phyloP scores from a whole-genome alignment of 2,888 invertebrate genomes.

The Aspidapion aeneum region DNA sequence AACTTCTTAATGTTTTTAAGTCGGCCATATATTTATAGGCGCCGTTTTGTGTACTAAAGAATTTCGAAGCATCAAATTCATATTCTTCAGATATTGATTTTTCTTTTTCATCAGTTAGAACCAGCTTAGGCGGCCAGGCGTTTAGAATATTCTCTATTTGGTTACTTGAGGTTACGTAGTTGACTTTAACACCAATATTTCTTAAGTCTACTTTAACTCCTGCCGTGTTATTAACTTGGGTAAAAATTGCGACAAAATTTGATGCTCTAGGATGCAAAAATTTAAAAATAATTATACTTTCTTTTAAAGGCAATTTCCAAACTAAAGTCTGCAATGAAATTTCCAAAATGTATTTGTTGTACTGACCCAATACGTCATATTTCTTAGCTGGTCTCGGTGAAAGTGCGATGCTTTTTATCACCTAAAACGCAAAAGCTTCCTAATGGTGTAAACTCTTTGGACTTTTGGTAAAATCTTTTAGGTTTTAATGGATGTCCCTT shows the following conservation, averaged over 20 bases:
- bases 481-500: too few species aligned
- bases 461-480: too few species aligned
- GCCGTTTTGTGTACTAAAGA: constrained; percentile 16
- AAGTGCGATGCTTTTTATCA: constrained; percentile 27
- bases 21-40: constrained; percentile 26
- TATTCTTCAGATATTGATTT: constrained; percentile 32
- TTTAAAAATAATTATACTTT: constrained; percentile 35
- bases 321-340: constrained; percentile 35
- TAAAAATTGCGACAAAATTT: constrained; percentile 33
- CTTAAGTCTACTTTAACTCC: constrained; percentile 29
- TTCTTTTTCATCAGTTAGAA: constrained; percentile 35
- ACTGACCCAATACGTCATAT: constrained; percentile 23
- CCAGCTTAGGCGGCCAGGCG: constrained; percentile 37
- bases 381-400: constrained; percentile 22
- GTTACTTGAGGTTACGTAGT: constrained; percentile 35
- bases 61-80: constrained; percentile 29
- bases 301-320: constrained; percentile 30
- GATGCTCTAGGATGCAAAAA: constrained; percentile 42
- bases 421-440: too few species aligned
- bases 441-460: too few species aligned
- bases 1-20: constrained; percentile 27
- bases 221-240: constrained; percentile 31
- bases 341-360: constrained; percentile 37
- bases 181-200: constrained; percentile 33
- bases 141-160: constrained; percentile 36